phyloP scores from a whole-genome alignment of 2,797 vertebrate species.

The Antennarius maculatus region DNA sequence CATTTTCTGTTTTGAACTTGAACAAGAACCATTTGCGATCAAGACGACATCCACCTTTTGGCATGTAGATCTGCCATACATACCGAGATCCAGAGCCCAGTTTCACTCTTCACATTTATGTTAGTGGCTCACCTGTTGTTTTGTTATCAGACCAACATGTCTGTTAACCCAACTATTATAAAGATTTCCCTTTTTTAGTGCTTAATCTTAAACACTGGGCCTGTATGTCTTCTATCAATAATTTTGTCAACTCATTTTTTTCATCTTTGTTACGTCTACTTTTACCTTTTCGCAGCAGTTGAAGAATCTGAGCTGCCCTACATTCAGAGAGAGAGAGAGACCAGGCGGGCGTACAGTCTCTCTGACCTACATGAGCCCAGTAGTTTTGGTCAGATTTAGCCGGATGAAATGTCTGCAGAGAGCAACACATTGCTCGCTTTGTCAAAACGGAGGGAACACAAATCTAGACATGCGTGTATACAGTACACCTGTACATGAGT shows the following conservation, averaged over 20 bases:
- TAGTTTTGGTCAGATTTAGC: conserved; percentile 78
- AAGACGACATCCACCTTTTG: no score
- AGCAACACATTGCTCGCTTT: conserved; percentile 68
- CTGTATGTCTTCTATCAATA: no score
- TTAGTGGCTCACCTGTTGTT: no score
- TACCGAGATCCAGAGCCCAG: no score
- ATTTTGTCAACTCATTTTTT: conserved; percentile 2
- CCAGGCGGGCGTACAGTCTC: conserved; percentile 65
- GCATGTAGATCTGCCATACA: no score
- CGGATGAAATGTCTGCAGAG: conserved; percentile 72
- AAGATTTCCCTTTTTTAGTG: no score
- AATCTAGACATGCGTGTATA: conserved; percentile 6
- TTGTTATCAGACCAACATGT: no score
- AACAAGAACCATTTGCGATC: no score
- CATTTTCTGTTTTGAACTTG: no score
- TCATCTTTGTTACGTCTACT: conserved; percentile 29
- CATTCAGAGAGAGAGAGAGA: conserved; percentile 63
- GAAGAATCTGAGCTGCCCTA: conserved; percentile 84
- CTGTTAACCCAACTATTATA: no score
- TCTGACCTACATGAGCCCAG: conserved; percentile 85
- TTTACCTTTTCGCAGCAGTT: conserved; percentile 61
- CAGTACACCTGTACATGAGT: conserved; percentile 13
- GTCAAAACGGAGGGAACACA: conserved; percentile 37
- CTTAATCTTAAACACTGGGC: no score
- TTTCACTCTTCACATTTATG: no score